These are phyloP conservation scores for Kryphioiulus occultus DNA, from an alignment of 2,888 invertebrate species.

Conservation along the genomic window DNA sequence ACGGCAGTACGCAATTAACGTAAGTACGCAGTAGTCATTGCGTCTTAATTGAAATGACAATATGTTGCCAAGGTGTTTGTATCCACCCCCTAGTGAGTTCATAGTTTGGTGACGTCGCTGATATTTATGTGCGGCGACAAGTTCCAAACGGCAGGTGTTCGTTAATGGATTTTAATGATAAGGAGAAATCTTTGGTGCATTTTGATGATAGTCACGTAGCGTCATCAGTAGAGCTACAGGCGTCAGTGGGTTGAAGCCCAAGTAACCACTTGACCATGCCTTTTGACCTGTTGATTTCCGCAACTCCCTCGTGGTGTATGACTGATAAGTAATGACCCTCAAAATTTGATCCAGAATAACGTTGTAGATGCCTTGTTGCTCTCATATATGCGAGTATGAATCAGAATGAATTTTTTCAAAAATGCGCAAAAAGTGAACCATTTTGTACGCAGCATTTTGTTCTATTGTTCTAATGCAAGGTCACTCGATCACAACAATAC, in stretches of 20 bases:
- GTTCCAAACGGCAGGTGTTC: neutral
- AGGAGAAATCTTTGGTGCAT: neutral
- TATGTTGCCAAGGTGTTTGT: neutral
- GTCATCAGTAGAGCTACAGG: neutral
- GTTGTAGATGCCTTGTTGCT: neutral
- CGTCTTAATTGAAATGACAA: neutral
- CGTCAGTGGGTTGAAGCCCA: neutral
- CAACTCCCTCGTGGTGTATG: neutral
- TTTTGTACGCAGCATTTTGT: neutral
- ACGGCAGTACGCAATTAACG: neutral
- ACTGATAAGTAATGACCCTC: neutral
- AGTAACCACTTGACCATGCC: neutral
- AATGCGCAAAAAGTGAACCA: neutral
- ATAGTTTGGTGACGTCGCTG: slow-evolving; percentile 13
- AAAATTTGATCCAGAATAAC: neutral
- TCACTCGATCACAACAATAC: neutral
- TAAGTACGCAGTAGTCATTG: neutral
- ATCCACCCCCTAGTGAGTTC: slow-evolving; percentile 16
- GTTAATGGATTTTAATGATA: neutral
- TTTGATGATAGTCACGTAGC: neutral
- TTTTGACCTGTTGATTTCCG: neutral
- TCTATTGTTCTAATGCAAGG: neutral
- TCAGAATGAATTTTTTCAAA: neutral
- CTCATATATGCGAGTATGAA: neutral
- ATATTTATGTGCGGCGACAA: neutral